Evolutionary conservation across 2,113 vertebrate species (phyloP), one percentile per base, ranked within the genome.

Genomic region (Ia io): DNA sequence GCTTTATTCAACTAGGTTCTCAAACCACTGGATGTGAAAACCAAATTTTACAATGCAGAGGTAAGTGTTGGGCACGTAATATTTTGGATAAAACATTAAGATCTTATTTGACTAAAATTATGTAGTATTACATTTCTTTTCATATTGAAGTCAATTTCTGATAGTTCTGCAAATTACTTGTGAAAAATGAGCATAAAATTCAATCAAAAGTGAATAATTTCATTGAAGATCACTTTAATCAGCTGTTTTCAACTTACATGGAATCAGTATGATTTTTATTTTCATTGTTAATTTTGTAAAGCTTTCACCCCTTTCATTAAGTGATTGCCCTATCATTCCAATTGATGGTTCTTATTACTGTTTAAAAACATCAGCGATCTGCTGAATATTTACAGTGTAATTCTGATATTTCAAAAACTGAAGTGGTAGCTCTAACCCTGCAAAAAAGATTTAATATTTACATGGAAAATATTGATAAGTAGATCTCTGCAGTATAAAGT

Each of bases 21-120:
- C 95, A 99, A 99, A 98, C 99, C 99, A 53, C 95, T 99, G 79
- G 99, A 99, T 95, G 99, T 99, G 97, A 99, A 99, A 99, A 99
- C 99, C 73, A 99, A 99, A 97, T 99, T 99, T 98, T 99, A 99
- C 98, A 99, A 99, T 61, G 99, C 99, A 8, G 99, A 99, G 99
- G 99, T 99, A 98, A 98, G 98, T 96, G 12, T 91, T 91, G 84
- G 40, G 35, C 17, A 77, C 12, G 28, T 88, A 94, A 76, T 95
- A 96, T 92, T 91, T 94, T 47, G 76, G 0, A 70, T 94, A 80
- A 78, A 88, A 88, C 73, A 59, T 89, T 93, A 94, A 88, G n/a
- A 93, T 95, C 16, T 67, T 92, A 85, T 18, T 85, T 93, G 63
- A 80, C 51, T 86, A 69, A 80, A 95, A 95, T 84, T 83, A n/a